Evolutionary conservation across 2,888 invertebrate genomes (phyloP).

Genomic region (Hypomecis punctinalis): DNA sequence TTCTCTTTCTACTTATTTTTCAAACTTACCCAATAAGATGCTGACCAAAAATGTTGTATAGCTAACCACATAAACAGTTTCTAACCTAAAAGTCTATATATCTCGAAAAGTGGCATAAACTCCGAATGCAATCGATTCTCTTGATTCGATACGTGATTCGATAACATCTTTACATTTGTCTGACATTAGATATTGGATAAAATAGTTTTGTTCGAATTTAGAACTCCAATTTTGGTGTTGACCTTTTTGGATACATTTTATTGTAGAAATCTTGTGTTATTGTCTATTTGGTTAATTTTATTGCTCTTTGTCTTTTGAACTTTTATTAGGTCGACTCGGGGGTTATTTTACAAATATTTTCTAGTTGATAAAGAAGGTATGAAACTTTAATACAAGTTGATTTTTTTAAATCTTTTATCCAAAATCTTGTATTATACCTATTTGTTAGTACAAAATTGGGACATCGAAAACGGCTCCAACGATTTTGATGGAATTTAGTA

Average conservation of each 20-base stretch:
- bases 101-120: slow-evolving; percentile 10
- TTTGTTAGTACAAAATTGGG: no score
- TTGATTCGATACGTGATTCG: slow-evolving; percentile 33
- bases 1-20: no score
- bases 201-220: slow-evolving; percentile 18
- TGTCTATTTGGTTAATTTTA: not conserved
- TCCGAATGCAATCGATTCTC: slow-evolving; percentile 31
- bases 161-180: slow-evolving; percentile 38
- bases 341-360: not conserved
- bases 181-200: slow-evolving; percentile 22
- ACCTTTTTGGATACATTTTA: slow-evolving; percentile 10
- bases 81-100: not conserved
- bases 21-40: no score
- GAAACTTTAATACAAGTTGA: not conserved
- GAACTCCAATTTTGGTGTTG: slow-evolving; percentile 2
- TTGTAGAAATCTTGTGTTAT: not conserved
- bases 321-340: not conserved
- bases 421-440: no score
- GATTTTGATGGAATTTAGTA: no score
- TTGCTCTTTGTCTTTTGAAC: not conserved
- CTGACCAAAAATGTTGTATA: not conserved
- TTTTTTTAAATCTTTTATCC: no score
- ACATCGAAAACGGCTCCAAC: no score
- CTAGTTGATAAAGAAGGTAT: not conserved
- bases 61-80: not conserved